Conservation (phyloP, 2,113 vertebrate species). For the Myxocyprinus asiaticus region DNA sequence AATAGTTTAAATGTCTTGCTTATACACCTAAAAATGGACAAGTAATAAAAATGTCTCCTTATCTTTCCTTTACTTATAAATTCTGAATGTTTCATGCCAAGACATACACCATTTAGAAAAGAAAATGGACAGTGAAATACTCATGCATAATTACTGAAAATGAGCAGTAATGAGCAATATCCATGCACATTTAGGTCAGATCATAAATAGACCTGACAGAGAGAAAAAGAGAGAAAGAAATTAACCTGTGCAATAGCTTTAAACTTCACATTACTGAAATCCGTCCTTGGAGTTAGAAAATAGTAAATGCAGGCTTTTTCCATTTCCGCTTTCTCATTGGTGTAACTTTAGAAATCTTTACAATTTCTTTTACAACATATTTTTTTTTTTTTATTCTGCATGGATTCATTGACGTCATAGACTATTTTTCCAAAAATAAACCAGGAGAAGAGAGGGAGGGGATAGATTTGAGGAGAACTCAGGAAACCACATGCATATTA, state of each 20-base stretch:
- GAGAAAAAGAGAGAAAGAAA: background rate
- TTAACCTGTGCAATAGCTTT: constrained; percentile 14
- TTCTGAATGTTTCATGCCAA: constrained; percentile 60
- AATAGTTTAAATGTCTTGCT: constrained; percentile 47
- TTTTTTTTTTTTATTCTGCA: constrained; percentile 13
- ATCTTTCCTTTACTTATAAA: constrained; percentile 71
- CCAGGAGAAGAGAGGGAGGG: constrained; percentile 5
- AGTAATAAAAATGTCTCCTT: constrained; percentile 71
- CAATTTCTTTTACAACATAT: background rate
- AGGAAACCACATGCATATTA: constrained; percentile 46
- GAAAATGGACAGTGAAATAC: constrained; percentile 57
- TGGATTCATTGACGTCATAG: constrained; percentile 37
- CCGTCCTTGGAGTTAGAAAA: constrained; percentile 12
- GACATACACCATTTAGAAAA: constrained; percentile 51
- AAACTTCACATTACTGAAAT: constrained; percentile 5
- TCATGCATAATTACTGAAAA: constrained; percentile 8
- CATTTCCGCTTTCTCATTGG: constrained; percentile 14
- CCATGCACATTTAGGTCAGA: constrained; percentile 28
- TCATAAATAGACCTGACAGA: constrained; percentile 33
- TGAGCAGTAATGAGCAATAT: constrained; percentile 44
- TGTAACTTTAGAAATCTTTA: constrained; percentile 37
- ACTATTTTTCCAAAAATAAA: constrained; percentile 49
- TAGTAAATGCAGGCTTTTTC: constrained; percentile 22
- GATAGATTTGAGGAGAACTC: constrained; percentile 5
- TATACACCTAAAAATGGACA: constrained; percentile 55